Evolutionary conservation across 2,888 invertebrate species (phyloP).

Genomic region (Plusia festucae): DNA sequence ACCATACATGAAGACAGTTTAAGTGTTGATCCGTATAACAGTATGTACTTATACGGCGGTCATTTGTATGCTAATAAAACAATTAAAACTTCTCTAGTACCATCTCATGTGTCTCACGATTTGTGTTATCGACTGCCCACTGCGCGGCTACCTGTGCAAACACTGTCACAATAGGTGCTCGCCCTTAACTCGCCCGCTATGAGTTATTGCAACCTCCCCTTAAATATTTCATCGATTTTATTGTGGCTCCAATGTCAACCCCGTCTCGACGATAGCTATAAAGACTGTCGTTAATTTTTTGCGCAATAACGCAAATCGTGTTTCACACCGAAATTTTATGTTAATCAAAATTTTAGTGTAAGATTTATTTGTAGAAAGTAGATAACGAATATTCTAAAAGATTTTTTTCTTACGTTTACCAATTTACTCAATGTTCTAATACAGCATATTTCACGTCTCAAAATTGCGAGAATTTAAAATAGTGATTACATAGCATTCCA

Average conservation of each 20-base stretch:
- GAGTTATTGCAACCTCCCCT: constrained; percentile 82
- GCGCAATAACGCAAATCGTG: constrained; percentile 74
- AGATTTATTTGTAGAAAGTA: constrained; percentile 40
- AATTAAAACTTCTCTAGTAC: constrained; percentile 64
- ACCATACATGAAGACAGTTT: constrained; percentile 3
- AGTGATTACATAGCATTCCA: not conserved
- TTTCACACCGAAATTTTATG: constrained; percentile 73
- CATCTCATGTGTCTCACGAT: constrained; percentile 55
- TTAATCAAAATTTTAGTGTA: constrained; percentile 49
- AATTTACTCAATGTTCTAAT: not conserved
- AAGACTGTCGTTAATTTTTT: constrained; percentile 79
- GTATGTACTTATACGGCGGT: constrained; percentile 17
- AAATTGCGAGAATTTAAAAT: not conserved
- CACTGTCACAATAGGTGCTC: constrained; percentile 73
- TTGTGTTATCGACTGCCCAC: constrained; percentile 71
- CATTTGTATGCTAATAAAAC: constrained; percentile 64
- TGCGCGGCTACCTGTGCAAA: constrained; percentile 82
- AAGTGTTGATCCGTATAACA: constrained; percentile 18
- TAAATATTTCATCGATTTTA: constrained; percentile 89
- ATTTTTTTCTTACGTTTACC: constrained; percentile 5
- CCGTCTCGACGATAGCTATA: constrained; percentile 84
- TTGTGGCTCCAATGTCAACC: constrained; percentile 89
- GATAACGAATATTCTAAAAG: constrained; percentile 30
- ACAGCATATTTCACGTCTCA: not conserved
- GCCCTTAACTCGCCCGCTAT: constrained; percentile 74